Percentiles rank a stretch among this genome's conserved stretches.
Conservation (phyloP, 1,140 invertebrate genomes). For the Heliconius nattereri region DNA sequence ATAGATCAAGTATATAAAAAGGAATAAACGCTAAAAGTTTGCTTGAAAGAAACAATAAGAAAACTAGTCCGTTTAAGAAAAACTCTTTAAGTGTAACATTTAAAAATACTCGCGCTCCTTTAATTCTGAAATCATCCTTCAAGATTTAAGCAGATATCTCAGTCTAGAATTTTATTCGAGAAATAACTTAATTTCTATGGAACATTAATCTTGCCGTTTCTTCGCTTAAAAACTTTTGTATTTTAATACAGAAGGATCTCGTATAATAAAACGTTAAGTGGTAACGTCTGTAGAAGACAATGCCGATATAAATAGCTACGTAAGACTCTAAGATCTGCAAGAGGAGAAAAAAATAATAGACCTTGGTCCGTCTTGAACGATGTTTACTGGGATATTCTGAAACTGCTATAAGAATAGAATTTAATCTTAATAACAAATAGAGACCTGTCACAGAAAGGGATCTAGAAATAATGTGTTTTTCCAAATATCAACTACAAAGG, state of each 20-base stretch:
- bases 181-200: constrained; percentile 29
- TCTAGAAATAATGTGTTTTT: constrained; percentile 10
- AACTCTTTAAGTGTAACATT: neutral
- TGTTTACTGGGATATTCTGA: constrained; percentile 24
- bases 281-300: constrained; percentile 36
- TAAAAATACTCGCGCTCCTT: constrained; percentile 16
- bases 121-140: constrained; percentile 17
- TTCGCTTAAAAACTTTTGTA: constrained; percentile 29
- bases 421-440: constrained; percentile 15
- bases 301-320: constrained; percentile 36
- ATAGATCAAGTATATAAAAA: neutral
- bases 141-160: constrained; percentile 26
- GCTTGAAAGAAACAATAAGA: constrained; percentile 3
- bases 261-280: constrained; percentile 33
- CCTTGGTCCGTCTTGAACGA: constrained; percentile 18
- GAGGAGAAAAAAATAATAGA: constrained; percentile 29
- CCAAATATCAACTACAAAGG: neutral
- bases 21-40: neutral
- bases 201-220: constrained; percentile 28
- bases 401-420: constrained; percentile 1
- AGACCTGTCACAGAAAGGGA: neutral
- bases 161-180: constrained; percentile 21
- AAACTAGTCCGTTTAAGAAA: neutral
- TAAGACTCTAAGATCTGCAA: constrained; percentile 11
- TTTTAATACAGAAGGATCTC: constrained; percentile 35